These are phyloP conservation scores for Siphamia tubifer DNA, from an alignment of 2,113 vertebrate genomes.

Conservation along the genomic window DNA sequence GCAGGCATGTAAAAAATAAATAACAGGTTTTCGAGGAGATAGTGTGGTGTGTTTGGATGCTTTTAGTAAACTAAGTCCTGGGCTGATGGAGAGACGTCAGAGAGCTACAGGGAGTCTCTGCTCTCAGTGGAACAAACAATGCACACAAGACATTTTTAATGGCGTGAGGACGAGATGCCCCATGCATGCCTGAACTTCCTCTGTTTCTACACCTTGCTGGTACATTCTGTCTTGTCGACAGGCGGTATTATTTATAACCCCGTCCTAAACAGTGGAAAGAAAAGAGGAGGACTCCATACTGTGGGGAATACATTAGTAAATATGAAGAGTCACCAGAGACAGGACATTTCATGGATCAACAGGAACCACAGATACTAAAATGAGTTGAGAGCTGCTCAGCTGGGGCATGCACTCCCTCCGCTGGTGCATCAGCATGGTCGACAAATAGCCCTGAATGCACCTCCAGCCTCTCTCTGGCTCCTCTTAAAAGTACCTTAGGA, in stretches of 20 bases:
- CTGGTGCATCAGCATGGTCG: conserved; percentile 82
- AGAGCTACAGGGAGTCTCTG: conserved; percentile 46
- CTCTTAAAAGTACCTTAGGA: conserved; percentile 84
- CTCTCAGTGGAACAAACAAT: conserved; percentile 86
- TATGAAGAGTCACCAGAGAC: conserved; percentile 93
- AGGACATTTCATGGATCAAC: conserved; percentile 96
- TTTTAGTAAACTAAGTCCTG: conserved; percentile 30
- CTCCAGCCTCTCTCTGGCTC: conserved; percentile 29
- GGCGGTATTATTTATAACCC: conserved; percentile 95
- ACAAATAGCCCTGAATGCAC: conserved; percentile 68
- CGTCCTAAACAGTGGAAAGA: conserved; percentile 87
- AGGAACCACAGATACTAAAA: conserved; percentile 93
- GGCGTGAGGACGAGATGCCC: conserved; percentile 83
- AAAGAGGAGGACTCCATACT: conserved; percentile 84
- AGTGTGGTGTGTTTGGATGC: conserved; percentile 19
- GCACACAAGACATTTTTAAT: conserved; percentile 83
- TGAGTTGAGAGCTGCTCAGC: conserved; percentile 88
- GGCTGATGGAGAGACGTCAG: conserved; percentile 26
- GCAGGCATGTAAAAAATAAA: neutral
- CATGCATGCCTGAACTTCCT: conserved; percentile 84
- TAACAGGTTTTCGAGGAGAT: no score
- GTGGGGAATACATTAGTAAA: conserved; percentile 94
- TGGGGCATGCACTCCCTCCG: conserved; percentile 80
- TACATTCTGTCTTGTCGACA: conserved; percentile 87
- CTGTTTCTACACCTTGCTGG: conserved; percentile 90